phyloP scores from a whole-genome alignment of 1,140 invertebrate genomes.

The Brachionus calyciflorus region DNA sequence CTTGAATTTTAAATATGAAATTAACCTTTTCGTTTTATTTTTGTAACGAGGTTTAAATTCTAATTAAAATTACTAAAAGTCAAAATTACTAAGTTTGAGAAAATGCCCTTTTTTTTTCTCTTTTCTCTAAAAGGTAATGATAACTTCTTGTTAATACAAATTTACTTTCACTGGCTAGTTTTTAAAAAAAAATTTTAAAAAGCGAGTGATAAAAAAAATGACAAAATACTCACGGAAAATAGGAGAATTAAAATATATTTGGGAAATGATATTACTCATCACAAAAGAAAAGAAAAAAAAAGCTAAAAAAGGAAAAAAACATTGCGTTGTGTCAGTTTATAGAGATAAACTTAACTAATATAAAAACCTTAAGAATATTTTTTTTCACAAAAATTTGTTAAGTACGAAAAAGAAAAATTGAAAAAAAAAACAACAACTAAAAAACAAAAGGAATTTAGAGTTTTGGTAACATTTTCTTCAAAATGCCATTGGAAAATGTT shows the following conservation, averaged over 20 bases:
- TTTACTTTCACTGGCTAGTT: conserved; percentile 21
- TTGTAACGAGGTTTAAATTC: conserved; percentile 18
- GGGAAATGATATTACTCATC: background rate
- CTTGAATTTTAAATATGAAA: too few relatives aligned
- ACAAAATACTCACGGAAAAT: too few relatives aligned
- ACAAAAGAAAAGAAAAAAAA: too few relatives aligned
- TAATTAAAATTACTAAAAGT: conserved; percentile 25
- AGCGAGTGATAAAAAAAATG: too few relatives aligned
- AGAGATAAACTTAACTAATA: too few relatives aligned
- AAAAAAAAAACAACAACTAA: background rate
- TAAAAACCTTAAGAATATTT: background rate
- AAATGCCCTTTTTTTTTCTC: conserved; percentile 6
- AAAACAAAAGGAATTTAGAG: background rate
- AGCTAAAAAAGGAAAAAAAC: conserved; percentile 7
- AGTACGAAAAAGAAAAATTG: background rate
- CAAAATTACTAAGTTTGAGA: conserved; percentile 8
- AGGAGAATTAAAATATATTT: conserved; percentile 5
- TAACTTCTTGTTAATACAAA: conserved; percentile 5
- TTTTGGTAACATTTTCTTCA: too few relatives aligned
- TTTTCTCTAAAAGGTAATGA: too few relatives aligned
- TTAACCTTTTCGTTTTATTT: too few relatives aligned
- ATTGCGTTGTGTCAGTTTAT: conserved; percentile 18
- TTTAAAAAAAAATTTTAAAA: too few relatives aligned
- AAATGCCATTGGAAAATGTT: background rate
- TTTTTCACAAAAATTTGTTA: background rate